Conservation (phyloP, 2,113 vertebrate genomes). For the Erythrolamprus reginae region DNA sequence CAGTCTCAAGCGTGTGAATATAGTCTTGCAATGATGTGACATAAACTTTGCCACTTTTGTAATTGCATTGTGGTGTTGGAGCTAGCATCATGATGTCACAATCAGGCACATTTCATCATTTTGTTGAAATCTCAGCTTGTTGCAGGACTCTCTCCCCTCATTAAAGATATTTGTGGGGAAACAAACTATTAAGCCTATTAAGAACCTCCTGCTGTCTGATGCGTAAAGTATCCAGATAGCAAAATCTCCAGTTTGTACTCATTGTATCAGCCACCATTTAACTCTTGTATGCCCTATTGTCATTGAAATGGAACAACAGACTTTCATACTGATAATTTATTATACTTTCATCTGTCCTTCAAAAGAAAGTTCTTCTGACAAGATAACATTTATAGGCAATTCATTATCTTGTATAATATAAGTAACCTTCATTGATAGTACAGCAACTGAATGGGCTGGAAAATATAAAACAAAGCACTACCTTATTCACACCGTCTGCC, state of each 20-base stretch:
- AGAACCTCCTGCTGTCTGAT: not conserved
- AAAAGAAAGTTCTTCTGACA: not conserved
- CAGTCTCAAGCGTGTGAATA: not conserved
- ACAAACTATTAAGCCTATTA: not conserved
- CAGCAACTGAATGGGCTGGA: not conserved
- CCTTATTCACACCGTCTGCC: conserved; percentile 98
- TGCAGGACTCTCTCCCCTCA: not conserved
- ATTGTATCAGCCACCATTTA: not conserved
- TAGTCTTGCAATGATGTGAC: not conserved
- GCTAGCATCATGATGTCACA: not conserved
- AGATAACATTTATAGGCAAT: not conserved
- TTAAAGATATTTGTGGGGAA: not conserved
- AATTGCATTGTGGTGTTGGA: not conserved
- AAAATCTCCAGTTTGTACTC: not conserved
- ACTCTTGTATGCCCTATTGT: not conserved
- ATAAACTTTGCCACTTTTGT: not conserved
- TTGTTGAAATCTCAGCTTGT: not conserved
- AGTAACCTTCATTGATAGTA: not conserved
- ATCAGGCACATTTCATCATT: not conserved
- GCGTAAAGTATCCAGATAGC: not conserved
- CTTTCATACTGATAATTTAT: not conserved
- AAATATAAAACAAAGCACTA: conserved; percentile 45
- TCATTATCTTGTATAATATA: not conserved
- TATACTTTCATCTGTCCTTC: not conserved
- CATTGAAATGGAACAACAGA: not conserved